Base-by-base conservation (phyloP, 2,797 vertebrate genomes). In the Tokudaia tokunoshimensis region DNA sequence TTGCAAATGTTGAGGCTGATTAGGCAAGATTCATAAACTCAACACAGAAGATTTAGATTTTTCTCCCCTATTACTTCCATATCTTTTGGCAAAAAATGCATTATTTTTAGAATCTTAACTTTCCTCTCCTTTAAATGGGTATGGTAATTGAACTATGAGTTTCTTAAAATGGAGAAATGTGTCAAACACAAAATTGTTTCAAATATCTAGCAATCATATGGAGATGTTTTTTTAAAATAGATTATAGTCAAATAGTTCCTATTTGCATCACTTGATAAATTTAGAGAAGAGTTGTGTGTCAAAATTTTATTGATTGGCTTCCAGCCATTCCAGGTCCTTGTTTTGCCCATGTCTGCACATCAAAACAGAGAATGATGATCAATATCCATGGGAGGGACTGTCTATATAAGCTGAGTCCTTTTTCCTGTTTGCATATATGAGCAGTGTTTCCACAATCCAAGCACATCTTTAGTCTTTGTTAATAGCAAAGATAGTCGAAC, bases 111-210 rank as follows among this genome's bases (percentile, higher is more conserved):
- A 91, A 67, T 81, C 26, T 75, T 55, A 17, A 67, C 41, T 89
- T 79, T 76, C 72, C 19, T 72, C 2, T 76, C n/a, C 31, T 20
- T 55, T 76, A 84, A 95, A 34, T 78, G 26, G 29, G 44, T 17
- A 6, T 81, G 2, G 37, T 47, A 47, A 82, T 34, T 50, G 4
- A 95, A 74, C 29, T 67, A 22, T 50, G 24, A 72, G 1, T 75
- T 91, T 87, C 65, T 92, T 80, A 84, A 31, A 59, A 57, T 29
- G 76, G 61, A 95, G 20, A 92, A 95, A 93, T 94, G 41, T 74
- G 31, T 88, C 74, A 87, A 72, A 92, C 34, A 2, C 50, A 41
- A 93, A 91, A 80, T 12, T 50, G 4, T 76, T 87, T 92, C 63
- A 86, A 74, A 81, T 81, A 0, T 5, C 84, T 84, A 31, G 61